phyloP scores from a whole-genome alignment of 2,797 vertebrate genomes.

The Nannoperca obscura region DNA sequence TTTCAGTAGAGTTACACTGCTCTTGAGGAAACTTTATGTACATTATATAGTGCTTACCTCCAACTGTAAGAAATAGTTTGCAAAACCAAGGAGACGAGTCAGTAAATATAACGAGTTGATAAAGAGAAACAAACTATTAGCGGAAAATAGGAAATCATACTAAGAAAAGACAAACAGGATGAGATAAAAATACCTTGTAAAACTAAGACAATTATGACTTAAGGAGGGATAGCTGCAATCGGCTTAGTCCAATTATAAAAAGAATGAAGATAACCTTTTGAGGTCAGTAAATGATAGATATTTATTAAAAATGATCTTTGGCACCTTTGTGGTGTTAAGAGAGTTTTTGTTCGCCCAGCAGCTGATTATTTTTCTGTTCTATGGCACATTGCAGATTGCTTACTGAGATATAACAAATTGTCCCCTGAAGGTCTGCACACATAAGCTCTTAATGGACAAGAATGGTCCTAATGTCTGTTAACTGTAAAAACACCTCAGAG shows the following conservation, averaged over 20 bases:
- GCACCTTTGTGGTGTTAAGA: constrained; percentile 19
- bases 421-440: constrained; percentile 64
- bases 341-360: constrained; percentile 22
- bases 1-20: constrained; percentile 33
- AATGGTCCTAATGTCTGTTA: constrained; percentile 72
- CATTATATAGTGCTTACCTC: not conserved
- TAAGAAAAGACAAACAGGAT: not conserved
- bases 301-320: constrained; percentile 31
- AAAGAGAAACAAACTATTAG: not conserved
- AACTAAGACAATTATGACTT: not conserved
- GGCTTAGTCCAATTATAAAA: constrained; percentile 18
- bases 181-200: not conserved
- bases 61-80: constrained; percentile 23
- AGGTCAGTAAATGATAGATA: constrained; percentile 30
- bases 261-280: constrained; percentile 15
- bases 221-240: not conserved
- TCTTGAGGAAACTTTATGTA: constrained; percentile 18
- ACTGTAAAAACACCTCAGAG: constrained; percentile 66
- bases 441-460: constrained; percentile 65
- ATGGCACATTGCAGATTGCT: constrained; percentile 46
- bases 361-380: constrained; percentile 48
- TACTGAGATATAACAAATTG: constrained; percentile 61
- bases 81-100: constrained; percentile 3
- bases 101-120: constrained; percentile 1
- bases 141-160: not conserved